These are phyloP conservation scores for Pachypeltis micranthus DNA, from an alignment of 1,140 invertebrate species.

Conservation along the genomic window DNA sequence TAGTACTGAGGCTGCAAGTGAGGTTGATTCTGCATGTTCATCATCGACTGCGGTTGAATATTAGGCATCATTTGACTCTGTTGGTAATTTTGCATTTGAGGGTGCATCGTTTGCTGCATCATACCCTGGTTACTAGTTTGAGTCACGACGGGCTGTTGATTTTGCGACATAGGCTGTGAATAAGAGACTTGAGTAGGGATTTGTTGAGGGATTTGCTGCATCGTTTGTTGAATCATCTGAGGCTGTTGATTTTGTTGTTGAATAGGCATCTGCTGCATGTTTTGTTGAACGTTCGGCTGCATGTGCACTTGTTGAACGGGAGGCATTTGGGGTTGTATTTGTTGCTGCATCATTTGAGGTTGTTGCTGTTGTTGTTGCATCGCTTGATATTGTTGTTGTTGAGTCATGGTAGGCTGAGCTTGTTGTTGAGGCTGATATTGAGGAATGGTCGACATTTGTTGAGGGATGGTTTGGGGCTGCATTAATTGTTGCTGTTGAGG, in stretches of 20 bases:
- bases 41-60: conserved; percentile 27
- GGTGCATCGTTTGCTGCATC: conserved; percentile 20
- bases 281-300: conserved; percentile 15
- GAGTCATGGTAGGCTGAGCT: conserved; percentile 9
- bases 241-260: conserved; percentile 25
- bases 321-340: conserved; percentile 29
- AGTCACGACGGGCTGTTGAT: conserved; percentile 15
- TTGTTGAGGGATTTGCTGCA: conserved; percentile 21
- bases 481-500: conserved; percentile 22
- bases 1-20: conserved; percentile 34
- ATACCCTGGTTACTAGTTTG: conserved; percentile 12
- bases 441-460: conserved; percentile 18
- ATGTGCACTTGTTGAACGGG: conserved; percentile 20
- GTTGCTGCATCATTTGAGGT: conserved; percentile 19
- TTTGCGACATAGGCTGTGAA: conserved; percentile 14
- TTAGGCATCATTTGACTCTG: conserved; percentile 18
- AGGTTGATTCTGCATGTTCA: conserved; percentile 36
- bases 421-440: conserved; percentile 25
- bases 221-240: conserved; percentile 36
- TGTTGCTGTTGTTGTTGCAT: conserved; percentile 17
- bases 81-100: conserved; percentile 19
- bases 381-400: conserved; percentile 22
- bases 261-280: conserved; percentile 19
- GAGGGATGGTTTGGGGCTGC: conserved; percentile 20
- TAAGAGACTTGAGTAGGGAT: conserved; percentile 13